phyloP scores from a whole-genome alignment of 2,888 invertebrate genomes.

The Stenodera caucasica region DNA sequence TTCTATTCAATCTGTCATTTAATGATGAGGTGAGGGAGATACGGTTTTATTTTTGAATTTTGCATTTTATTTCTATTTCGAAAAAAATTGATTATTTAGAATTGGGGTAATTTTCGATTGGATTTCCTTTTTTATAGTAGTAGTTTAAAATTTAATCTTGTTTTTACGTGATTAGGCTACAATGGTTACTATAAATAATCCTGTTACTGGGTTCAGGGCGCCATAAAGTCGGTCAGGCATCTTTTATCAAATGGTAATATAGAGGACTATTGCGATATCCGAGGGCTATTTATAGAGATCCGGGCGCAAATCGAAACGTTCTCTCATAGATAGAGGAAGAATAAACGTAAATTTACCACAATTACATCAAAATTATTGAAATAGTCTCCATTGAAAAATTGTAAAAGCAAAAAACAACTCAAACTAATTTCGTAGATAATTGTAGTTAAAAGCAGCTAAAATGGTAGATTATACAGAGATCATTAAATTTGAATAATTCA shows the following conservation, averaged over 20 bases:
- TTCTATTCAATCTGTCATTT: constrained; percentile 35
- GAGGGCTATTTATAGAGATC: background rate
- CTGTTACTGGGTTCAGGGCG: background rate
- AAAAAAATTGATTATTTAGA: too few relatives aligned
- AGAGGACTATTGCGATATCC: constrained; percentile 2
- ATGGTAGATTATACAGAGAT: constrained; percentile 27
- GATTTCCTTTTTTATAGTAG: background rate
- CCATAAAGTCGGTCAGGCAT: background rate
- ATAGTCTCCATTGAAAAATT: too few relatives aligned
- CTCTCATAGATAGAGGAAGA: background rate
- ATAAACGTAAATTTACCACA: too few relatives aligned
- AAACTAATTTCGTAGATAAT: constrained; percentile 32
- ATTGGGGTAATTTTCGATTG: too few relatives aligned
- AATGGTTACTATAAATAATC: background rate
- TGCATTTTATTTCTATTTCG: too few relatives aligned
- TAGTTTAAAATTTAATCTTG: background rate
- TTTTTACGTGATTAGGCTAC: background rate
- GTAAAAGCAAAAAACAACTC: constrained; percentile 22
- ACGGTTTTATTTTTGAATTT: background rate
- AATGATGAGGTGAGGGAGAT: constrained; percentile 10
- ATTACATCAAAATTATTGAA: too few relatives aligned
- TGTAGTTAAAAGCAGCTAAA: constrained; percentile 33
- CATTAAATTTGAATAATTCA: background rate
- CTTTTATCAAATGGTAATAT: constrained; percentile 5
- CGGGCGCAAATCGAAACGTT: background rate